Percentiles rank a stretch among this genome's conserved stretches.
Evolutionary conservation across 2,797 vertebrate species (phyloP).

Genomic region (Hippocampus kuda): DNA sequence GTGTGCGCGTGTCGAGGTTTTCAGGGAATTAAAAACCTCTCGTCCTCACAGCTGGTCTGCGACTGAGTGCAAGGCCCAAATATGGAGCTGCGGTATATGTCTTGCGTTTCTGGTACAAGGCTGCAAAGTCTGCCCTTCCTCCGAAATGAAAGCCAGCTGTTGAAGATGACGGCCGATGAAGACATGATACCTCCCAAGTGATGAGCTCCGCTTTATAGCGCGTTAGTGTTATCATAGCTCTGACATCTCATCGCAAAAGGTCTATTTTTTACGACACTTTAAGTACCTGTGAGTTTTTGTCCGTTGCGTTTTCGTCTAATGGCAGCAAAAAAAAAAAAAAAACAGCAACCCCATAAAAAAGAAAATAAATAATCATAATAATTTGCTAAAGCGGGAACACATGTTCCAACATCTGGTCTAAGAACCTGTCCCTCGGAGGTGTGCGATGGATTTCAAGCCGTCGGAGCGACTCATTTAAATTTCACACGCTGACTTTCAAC

Average conservation of each 20-base stretch:
- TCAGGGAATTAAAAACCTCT: conserved; percentile 42
- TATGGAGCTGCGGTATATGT: conserved; percentile 54
- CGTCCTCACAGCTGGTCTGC: conserved; percentile 51
- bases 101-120: conserved; percentile 46
- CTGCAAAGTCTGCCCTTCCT: conserved; percentile 40
- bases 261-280: conserved; percentile 5
- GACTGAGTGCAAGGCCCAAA: conserved; percentile 53
- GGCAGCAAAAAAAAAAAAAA: background rate
- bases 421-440: conserved; percentile 6
- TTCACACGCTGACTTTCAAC: conserved; percentile 5
- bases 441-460: conserved; percentile 11
- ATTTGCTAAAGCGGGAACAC: conserved; percentile 9
- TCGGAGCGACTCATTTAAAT: conserved; percentile 8
- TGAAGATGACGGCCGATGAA: conserved; percentile 30
- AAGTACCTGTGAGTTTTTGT: conserved; percentile 4
- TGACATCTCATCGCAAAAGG: conserved; percentile 2
- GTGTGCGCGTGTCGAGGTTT: conserved; percentile 29
- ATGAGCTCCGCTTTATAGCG: conserved; percentile 10
- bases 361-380: background rate
- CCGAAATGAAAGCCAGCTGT: conserved; percentile 47
- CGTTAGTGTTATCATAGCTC: background rate
- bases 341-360: conserved; percentile 4
- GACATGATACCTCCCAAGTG: conserved; percentile 38
- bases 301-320: conserved; percentile 2
- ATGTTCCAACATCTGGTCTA: conserved; percentile 9